A percentile compares a stretch with the other conserved stretches of the same genome.
Evolutionary conservation across 2,888 invertebrate species (phyloP).

Genomic region (Cistogaster globosa): DNA sequence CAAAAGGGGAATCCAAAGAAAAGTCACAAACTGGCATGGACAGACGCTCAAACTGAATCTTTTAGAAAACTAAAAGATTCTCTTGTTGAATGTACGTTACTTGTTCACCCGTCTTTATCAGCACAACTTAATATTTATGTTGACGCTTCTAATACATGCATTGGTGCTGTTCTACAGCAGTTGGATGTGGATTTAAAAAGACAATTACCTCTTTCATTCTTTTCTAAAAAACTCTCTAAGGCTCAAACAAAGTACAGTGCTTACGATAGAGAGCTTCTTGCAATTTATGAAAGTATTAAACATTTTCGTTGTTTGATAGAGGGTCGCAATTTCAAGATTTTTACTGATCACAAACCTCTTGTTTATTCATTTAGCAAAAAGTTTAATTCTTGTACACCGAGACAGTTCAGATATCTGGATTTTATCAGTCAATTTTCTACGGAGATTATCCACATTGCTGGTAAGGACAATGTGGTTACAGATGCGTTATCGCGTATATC

Average conservation of each 20-base stretch:
- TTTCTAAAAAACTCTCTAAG: slow-evolving; percentile 4
- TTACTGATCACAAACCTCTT: slow-evolving; percentile 14
- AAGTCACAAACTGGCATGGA: too few relatives aligned
- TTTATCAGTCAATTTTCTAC: too few relatives aligned
- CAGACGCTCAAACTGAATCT: too few relatives aligned
- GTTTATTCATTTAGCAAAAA: not conserved
- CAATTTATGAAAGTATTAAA: not conserved
- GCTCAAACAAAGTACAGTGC: not conserved
- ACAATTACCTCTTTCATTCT: not conserved
- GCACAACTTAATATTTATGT: not conserved
- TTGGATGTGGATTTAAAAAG: not conserved
- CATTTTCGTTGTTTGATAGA: slow-evolving; percentile 6
- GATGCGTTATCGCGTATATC: too few relatives aligned
- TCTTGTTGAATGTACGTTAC: not conserved
- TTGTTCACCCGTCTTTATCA: not conserved
- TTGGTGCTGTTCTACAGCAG: slow-evolving; percentile 14
- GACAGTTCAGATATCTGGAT: too few relatives aligned
- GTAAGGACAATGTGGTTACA: too few relatives aligned
- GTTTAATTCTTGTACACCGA: not conserved
- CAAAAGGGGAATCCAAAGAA: not conserved
- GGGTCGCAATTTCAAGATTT: not conserved
- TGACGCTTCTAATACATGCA: slow-evolving; percentile 3
- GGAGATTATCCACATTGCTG: too few relatives aligned
- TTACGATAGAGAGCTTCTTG: too few relatives aligned
- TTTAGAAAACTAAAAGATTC: too few relatives aligned